A percentile compares a stretch with the other conserved stretches of the same genome.
phyloP scores from a whole-genome alignment of 2,888 invertebrate genomes.

The Cantharis lateralis region DNA sequence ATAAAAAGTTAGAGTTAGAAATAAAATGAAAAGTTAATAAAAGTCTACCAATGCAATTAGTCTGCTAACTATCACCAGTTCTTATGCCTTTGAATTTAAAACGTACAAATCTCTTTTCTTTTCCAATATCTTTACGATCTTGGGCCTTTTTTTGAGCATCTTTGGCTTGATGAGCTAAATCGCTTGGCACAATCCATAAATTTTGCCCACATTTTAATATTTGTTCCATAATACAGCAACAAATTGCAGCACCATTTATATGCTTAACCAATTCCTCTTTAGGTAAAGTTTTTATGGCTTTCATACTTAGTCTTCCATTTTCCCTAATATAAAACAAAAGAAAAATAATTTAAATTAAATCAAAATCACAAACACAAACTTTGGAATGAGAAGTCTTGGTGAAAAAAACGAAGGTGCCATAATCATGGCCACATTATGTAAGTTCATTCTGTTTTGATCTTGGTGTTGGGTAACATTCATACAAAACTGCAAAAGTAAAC shows the following conservation, averaged over 20 bases:
- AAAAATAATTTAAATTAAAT: background rate
- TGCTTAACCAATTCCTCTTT: constrained; percentile 57
- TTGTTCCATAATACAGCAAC: constrained; percentile 83
- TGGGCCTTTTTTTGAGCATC: constrained; percentile 49
- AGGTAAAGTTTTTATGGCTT: constrained; percentile 21
- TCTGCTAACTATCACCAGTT: constrained; percentile 5
- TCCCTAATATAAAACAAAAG: constrained; percentile 1
- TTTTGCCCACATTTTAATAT: constrained; percentile 77
- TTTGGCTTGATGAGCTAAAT: constrained; percentile 68
- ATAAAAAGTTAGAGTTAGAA: background rate
- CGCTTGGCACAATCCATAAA: constrained; percentile 80
- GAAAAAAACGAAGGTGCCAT: constrained; percentile 93
- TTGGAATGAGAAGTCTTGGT: constrained; percentile 59
- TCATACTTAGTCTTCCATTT: constrained; percentile 13
- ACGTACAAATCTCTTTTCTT: constrained; percentile 50
- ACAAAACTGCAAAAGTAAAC: constrained; percentile 79
- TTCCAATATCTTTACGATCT: constrained; percentile 48
- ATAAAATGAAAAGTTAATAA: constrained; percentile 3
- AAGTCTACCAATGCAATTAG: constrained; percentile 4
- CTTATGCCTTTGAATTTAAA: constrained; percentile 6
- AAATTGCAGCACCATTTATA: constrained; percentile 84
- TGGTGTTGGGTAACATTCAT: constrained; percentile 72
- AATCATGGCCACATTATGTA: constrained; percentile 92
- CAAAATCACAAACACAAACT: constrained; percentile 40
- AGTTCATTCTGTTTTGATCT: constrained; percentile 83